Evolutionary conservation across 2,113 vertebrate genomes (phyloP), one percentile per base, ranked within the genome.

Genomic region (Bufo gargarizans): DNA sequence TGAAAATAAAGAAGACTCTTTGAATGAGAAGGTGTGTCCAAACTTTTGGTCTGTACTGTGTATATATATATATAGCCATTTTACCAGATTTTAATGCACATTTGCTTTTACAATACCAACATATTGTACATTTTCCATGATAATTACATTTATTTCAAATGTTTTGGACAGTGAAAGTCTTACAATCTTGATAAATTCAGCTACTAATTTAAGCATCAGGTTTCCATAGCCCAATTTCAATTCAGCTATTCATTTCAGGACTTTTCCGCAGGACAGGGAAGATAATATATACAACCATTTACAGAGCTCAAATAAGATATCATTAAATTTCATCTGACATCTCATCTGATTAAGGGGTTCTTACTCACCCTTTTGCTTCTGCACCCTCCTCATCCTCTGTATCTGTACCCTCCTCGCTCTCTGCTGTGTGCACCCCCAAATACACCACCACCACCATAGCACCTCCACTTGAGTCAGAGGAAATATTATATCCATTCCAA

Each of bases 281-380:
- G n/a, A 19, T 78, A 55, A 78, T 55, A 78, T 78, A 78, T 22
- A 55, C 76, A 78, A 22, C 76, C 76, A 55, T 78, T 78, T 78
- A 55, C 22, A 78, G 53, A 53, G 19, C 76, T 53, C 49, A 53
- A n/a, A 45, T 53, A 78, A 53, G 76, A 78, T 53, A 55, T 78
- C 76, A 78, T 78, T 55, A 78, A 78, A 78, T 78, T 78, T 78
- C 49, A n/a, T 78, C 20, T 78, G 76, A 78, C 76, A 78, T 78
- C n/a, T 78, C 49, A n/a, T n/a, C n/a, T n/a, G n/a, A n/a, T n/a
- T n/a, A n/a, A n/a, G n/a, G n/a, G n/a, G n/a, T n/a, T n/a, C n/a
- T 33, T 33, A 33, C 33, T 33, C 33, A 33, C 33, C 33, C 33
- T 33, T 33, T 1, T 33, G 33, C 33, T 33, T 33, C 33, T 33